phyloP scores from a whole-genome alignment of 2,797 vertebrate species.

The Poeciliopsis infans region DNA sequence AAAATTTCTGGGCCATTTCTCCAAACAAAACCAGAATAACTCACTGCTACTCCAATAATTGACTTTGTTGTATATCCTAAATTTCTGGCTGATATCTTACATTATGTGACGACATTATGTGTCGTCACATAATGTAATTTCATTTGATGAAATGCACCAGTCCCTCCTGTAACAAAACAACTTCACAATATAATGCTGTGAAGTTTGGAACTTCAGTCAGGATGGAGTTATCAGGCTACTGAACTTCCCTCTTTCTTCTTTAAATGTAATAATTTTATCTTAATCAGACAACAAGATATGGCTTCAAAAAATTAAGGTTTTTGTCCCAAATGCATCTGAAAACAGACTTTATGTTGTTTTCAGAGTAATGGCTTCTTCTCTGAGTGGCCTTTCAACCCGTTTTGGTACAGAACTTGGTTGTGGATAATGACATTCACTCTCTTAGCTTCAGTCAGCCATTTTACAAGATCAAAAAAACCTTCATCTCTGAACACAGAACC shows the following conservation, averaged over 20 bases:
- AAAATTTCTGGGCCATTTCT: not conserved
- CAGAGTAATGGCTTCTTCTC: not conserved
- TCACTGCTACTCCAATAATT: too few species aligned
- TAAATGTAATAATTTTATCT: not conserved
- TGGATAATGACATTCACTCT: not conserved
- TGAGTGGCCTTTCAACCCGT: not conserved
- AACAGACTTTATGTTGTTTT: not conserved
- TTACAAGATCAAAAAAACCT: not conserved
- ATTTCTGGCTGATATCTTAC: not conserved
- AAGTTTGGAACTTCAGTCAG: not conserved
- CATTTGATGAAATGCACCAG: not conserved
- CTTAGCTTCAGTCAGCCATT: not conserved
- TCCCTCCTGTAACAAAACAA: not conserved
- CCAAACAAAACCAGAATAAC: not conserved
- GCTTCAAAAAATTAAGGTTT: not conserved
- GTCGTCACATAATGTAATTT: not conserved
- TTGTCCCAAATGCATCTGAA: not conserved
- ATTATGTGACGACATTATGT: too few species aligned
- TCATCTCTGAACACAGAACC: not conserved
- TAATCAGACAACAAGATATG: not conserved
- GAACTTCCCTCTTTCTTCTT: not conserved
- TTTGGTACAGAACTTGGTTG: not conserved
- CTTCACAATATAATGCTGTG: not conserved
- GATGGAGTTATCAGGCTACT: not conserved
- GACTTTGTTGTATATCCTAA: not conserved